These are phyloP conservation scores for Sitta europaea DNA, from an alignment of 2,113 vertebrate species.

Conservation along the genomic window DNA sequence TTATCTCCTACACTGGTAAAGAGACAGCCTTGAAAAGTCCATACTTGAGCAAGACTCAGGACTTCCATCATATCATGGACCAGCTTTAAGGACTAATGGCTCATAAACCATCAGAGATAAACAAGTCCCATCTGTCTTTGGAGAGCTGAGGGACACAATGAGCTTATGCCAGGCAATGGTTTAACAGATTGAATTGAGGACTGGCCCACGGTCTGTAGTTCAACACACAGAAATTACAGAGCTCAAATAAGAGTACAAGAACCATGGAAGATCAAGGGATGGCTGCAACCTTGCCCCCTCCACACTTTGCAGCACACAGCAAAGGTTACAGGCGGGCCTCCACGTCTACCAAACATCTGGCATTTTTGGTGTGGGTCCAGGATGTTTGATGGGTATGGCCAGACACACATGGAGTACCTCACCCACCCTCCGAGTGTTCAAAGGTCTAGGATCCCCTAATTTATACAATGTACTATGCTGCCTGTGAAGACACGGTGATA, in stretches of 20 bases:
- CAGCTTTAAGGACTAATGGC: neutral
- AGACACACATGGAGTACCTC: constrained; percentile 57
- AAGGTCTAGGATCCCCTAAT: constrained; percentile 65
- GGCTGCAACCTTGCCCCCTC: neutral
- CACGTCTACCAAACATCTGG: constrained; percentile 69
- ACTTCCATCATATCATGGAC: neutral
- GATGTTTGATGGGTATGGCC: constrained; percentile 67
- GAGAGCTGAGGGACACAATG: neutral
- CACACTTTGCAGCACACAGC: neutral
- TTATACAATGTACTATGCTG: constrained; percentile 48
- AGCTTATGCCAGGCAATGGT: neutral
- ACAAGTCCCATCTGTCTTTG: neutral
- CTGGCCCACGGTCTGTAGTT: neutral
- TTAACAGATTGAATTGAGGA: neutral
- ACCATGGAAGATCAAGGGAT: neutral
- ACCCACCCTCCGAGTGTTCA: constrained; percentile 48
- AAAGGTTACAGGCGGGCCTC: constrained; percentile 46
- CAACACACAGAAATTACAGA: neutral
- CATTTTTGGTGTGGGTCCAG: constrained; percentile 71
- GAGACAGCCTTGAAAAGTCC: neutral
- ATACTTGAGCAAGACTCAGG: neutral
- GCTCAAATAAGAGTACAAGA: neutral
- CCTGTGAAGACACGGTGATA: constrained; percentile 67
- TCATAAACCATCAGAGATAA: neutral
- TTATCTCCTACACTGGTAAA: neutral